These are phyloP conservation scores for Styela clava DNA, from an alignment of 23 tunicate species.

Conservation along the genomic window DNA sequence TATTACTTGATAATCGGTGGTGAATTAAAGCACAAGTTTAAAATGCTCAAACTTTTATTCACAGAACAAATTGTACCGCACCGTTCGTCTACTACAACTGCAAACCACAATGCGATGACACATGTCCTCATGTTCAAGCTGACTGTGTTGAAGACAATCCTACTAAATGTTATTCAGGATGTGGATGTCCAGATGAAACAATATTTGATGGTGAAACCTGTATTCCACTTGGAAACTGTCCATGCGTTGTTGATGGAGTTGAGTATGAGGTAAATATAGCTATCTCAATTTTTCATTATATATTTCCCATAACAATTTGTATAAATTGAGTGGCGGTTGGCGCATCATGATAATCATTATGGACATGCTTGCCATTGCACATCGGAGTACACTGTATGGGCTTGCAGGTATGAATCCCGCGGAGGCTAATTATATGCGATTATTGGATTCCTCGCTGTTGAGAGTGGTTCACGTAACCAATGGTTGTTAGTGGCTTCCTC, in stretches of 20 bases:
- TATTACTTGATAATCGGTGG: too few relatives aligned
- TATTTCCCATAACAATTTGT: background rate
- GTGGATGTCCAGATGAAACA: constrained; percentile 67
- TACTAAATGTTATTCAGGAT: constrained; percentile 43
- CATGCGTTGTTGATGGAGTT: constrained; percentile 44
- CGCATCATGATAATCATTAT: too few relatives aligned
- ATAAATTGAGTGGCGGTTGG: background rate
- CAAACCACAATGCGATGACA: constrained; percentile 31
- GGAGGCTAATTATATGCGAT: too few relatives aligned
- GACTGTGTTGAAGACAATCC: constrained; percentile 22
- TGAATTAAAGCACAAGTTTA: too few relatives aligned
- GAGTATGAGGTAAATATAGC: constrained; percentile 49
- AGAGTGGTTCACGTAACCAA: too few relatives aligned
- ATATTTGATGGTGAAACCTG: constrained; percentile 68
- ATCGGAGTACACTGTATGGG: too few relatives aligned
- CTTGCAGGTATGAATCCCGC: too few relatives aligned
- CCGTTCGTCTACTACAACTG: constrained; percentile 69
- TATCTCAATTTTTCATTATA: too few relatives aligned
- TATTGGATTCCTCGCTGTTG: too few relatives aligned
- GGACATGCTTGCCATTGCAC: too few relatives aligned
- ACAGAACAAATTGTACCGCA: constrained; percentile 42
- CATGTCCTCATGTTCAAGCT: constrained; percentile 53
- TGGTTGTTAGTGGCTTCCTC: too few relatives aligned
- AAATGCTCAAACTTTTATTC: too few relatives aligned
- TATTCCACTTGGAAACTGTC: constrained; percentile 71